Conservation (phyloP, 2,888 invertebrate species). For the Pyrocoelia pectoralis region DNA sequence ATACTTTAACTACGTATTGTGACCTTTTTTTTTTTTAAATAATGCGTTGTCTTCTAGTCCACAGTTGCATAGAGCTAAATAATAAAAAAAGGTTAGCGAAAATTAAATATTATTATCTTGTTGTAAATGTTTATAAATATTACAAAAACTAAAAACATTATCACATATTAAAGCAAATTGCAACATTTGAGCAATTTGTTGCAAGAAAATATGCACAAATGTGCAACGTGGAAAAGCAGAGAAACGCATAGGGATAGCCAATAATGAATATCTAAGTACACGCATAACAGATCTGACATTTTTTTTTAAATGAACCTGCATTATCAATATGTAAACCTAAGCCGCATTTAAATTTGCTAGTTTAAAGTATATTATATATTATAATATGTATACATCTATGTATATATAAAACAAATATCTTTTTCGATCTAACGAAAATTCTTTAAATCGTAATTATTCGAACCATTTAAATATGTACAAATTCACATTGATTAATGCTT, state of each 20-base stretch:
- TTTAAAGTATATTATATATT: slow-evolving; percentile 18
- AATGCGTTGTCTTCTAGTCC: slow-evolving; percentile 19
- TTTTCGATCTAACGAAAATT: slow-evolving; percentile 5
- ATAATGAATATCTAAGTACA: slow-evolving; percentile 54
- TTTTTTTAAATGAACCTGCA: slow-evolving; percentile 42
- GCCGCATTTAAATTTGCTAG: slow-evolving; percentile 41
- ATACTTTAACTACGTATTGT: slow-evolving; percentile 51
- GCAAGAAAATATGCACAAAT: slow-evolving; percentile 12
- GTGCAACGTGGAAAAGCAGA: slow-evolving; percentile 18
- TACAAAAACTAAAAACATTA: slow-evolving; percentile 20
- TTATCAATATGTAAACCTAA: slow-evolving; percentile 31
- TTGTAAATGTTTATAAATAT: slow-evolving; percentile 25
- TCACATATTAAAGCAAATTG: slow-evolving; percentile 18
- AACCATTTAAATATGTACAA: slow-evolving; percentile 33
- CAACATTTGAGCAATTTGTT: slow-evolving; percentile 22
- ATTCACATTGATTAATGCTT: slow-evolving; percentile 8
- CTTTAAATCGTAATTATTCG: slow-evolving; percentile 21
- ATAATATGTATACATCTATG: slow-evolving; percentile 18
- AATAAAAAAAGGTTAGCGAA: slow-evolving; percentile 10
- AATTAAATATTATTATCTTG: slow-evolving; percentile 15
- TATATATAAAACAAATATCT: slow-evolving; percentile 18
- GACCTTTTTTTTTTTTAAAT: slow-evolving; percentile 40
- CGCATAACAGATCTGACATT: slow-evolving; percentile 53
- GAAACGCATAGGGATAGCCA: slow-evolving; percentile 37
- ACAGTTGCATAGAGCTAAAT: slow-evolving; percentile 19